Percentiles rank a stretch among this genome's conserved stretches.
Conservation (phyloP, 1,140 invertebrate genomes). For the Conopomorpha cramerella region DNA sequence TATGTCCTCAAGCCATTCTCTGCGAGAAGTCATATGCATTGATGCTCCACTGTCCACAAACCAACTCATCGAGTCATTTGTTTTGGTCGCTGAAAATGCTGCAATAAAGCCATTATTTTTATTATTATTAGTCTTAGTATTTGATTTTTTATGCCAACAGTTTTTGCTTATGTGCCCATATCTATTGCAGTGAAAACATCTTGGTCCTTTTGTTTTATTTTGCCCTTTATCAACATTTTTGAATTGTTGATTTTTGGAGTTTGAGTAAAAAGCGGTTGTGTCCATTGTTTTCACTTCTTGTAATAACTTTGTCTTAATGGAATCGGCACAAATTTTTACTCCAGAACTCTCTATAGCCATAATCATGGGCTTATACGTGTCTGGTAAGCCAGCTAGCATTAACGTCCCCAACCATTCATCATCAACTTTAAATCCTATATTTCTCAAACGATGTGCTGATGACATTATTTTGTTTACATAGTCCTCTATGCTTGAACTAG, state of each 20-base stretch:
- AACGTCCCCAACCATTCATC: too few relatives aligned
- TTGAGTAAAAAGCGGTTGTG: background rate
- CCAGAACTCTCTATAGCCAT: conserved; percentile 29
- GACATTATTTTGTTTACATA: conserved; percentile 20
- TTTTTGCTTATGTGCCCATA: conserved; percentile 3
- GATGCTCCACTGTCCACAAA: conserved; percentile 1
- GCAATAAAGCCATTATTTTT: background rate
- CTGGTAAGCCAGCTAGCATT: too few relatives aligned
- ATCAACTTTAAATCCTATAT: conserved; percentile 14
- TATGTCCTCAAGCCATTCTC: conserved; percentile 9
- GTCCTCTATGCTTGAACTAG: too few relatives aligned
- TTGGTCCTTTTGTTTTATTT: background rate
- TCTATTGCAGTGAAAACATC: too few relatives aligned
- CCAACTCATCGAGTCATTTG: background rate
- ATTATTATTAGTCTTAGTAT: background rate
- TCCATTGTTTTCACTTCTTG: conserved; percentile 9
- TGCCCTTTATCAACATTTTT: background rate
- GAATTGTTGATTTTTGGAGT: background rate
- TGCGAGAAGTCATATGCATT: conserved; percentile 3
- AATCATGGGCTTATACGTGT: conserved; percentile 27
- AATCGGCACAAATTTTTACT: conserved; percentile 18
- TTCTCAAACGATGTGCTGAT: conserved; percentile 19
- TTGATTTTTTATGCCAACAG: too few relatives aligned
- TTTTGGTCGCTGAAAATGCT: background rate
- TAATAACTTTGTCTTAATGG: conserved; percentile 21